Evolutionary conservation across 2,113 vertebrate species (phyloP), one percentile per base, ranked within the genome.

Genomic region (Gallinago jamesoni): DNA sequence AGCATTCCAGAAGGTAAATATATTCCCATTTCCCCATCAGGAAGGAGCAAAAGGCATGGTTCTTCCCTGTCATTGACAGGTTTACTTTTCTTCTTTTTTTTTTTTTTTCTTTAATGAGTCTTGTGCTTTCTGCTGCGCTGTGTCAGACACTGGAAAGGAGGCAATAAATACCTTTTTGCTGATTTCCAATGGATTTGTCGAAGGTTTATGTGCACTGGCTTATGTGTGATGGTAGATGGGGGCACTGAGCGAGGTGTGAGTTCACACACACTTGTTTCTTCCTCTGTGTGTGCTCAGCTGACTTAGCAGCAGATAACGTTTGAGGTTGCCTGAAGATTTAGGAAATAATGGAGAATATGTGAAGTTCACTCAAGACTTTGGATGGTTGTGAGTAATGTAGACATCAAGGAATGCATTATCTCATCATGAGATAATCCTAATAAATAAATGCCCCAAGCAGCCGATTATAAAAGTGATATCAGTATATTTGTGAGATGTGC

Each of bases 371-470:
- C 2, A 67, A 53, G 85, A 18, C 8, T 78, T 37, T 18, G 80
- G 84, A 84, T 75, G 80, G 52, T 86, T 74, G 67, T 55, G 90
- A 5, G 60, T 89, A 83, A 72, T 64, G 68, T 25, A 76, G 95
- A 56, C 81, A 69, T 75, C 83, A 75, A 82, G 89, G 94, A 96
- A 93, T 82, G 92, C 62, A 89, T 89, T 94, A 75, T 90, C 86
- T 96, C 93, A 95, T 23, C 7, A 0, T 74, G 83, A 83, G 92
- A 87, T 91, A 86, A 95, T 88, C 59, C 84, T 69, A 53, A 78
- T 69, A 77, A 92, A 83, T 83, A 90, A 89, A 59, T 84, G 72
- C 92, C 85, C 85, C n/a, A 18, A 86, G 92, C 92, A 80, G 85
- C 28, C 0, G 3, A 60, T 82, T 76, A 13, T 25, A 56, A 56